Percentiles rank a stretch among this genome's conserved stretches.
Conservation (phyloP, 2,797 vertebrate species). For the Pangasius macronema region DNA sequence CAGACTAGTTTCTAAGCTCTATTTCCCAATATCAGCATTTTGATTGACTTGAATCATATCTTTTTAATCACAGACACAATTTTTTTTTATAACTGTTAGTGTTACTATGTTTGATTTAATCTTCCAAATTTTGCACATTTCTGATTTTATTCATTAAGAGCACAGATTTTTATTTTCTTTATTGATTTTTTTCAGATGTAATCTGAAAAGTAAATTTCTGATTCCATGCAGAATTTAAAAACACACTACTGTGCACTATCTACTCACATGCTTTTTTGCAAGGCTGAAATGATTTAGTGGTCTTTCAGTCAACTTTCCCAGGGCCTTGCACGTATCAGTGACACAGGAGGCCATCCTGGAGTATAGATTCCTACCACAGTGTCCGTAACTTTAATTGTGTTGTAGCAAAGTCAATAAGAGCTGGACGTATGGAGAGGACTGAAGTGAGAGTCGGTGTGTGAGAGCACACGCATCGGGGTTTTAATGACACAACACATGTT, state of each 20-base stretch:
- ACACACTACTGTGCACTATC: neutral
- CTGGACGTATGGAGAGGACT: constrained; percentile 7
- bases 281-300: constrained; percentile 8
- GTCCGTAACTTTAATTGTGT: constrained; percentile 45
- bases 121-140: neutral
- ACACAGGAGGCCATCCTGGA: constrained; percentile 41
- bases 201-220: neutral
- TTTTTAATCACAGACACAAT: neutral
- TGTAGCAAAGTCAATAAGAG: constrained; percentile 48
- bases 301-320: constrained; percentile 18
- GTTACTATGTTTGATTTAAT: neutral
- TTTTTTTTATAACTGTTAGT: neutral
- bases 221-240: neutral
- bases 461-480: constrained; percentile 62
- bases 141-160: neutral
- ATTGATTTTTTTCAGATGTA: too few relatives aligned
- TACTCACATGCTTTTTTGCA: neutral
- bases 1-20: neutral
- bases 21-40: neutral
- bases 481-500: constrained; percentile 74
- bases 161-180: neutral
- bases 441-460: constrained; percentile 18
- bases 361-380: constrained; percentile 46
- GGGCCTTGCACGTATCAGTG: constrained; percentile 22
- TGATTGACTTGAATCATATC: neutral